Evolutionary conservation across 2,113 vertebrate genomes (phyloP).

Genomic region (Platanista minor): DNA sequence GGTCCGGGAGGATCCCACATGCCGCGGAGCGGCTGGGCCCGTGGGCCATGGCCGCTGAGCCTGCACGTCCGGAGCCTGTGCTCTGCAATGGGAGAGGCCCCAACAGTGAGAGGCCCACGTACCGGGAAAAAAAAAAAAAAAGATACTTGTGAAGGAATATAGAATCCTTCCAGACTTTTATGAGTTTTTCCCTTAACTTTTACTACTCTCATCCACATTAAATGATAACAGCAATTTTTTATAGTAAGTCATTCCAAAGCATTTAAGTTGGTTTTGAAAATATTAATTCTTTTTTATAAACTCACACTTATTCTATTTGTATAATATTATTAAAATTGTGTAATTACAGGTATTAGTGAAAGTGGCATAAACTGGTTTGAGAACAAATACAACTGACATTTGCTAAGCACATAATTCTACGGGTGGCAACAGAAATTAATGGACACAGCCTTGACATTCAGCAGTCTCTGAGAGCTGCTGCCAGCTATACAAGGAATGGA

Average conservation of each 20-base stretch:
- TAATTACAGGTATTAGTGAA: not conserved
- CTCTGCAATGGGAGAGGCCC: too few relatives aligned
- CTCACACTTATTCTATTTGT: not conserved
- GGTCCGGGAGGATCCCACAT: too few relatives aligned
- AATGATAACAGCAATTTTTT: not conserved
- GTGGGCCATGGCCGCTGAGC: too few relatives aligned
- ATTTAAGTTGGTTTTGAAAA: conserved; percentile 34
- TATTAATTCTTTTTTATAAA: not conserved
- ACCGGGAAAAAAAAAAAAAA: too few relatives aligned
- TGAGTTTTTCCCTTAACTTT: not conserved
- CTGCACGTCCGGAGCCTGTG: too few relatives aligned
- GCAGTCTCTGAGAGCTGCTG: not conserved
- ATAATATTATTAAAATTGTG: not conserved
- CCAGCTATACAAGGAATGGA: not conserved
- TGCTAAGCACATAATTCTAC: not conserved
- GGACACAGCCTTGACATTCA: not conserved
- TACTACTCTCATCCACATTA: not conserved
- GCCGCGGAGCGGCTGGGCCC: too few relatives aligned
- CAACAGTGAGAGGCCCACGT: too few relatives aligned
- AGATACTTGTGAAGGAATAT: not conserved
- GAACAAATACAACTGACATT: not conserved
- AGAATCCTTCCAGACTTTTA: not conserved
- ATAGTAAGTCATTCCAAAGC: not conserved
- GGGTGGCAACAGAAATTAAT: not conserved
- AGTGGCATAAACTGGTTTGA: not conserved